Evolutionary conservation across 2,797 vertebrate genomes (phyloP).

Genomic region (Eulemur albifrons): DNA sequence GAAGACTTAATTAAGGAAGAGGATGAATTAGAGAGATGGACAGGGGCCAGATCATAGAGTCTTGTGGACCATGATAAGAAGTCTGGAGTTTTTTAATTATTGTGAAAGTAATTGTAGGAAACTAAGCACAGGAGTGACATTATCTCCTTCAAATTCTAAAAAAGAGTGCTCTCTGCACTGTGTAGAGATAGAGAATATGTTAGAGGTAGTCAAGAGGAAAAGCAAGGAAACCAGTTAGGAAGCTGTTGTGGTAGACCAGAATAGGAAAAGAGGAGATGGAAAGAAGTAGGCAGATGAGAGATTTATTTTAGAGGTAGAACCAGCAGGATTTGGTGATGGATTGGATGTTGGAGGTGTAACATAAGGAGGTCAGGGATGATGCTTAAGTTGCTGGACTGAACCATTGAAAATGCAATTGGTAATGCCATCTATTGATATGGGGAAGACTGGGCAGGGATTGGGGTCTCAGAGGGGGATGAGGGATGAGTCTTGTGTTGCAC

Average conservation of each 20-base stretch:
- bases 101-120: constrained; percentile 29
- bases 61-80: constrained; percentile 18
- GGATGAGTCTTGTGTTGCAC: neutral
- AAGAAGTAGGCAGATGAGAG: neutral
- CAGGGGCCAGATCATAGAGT: constrained; percentile 31
- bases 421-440: neutral
- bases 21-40: constrained; percentile 39
- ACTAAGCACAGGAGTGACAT: neutral
- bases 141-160: constrained; percentile 23
- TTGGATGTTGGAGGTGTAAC: neutral
- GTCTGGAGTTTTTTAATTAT: constrained; percentile 42
- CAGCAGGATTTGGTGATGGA: neutral
- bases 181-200: neutral
- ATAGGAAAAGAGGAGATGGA: neutral
- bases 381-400: neutral
- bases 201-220: neutral
- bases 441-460: neutral
- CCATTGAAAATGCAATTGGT: neutral
- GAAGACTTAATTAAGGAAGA: constrained; percentile 51
- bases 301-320: neutral
- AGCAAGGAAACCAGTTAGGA: neutral
- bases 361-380: neutral
- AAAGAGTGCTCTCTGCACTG: neutral
- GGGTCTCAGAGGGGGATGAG: no score
- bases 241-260: neutral